Percentiles rank a stretch among this genome's conserved stretches.
Evolutionary conservation across 2,888 invertebrate species (phyloP).

Genomic region (Pterostichus madidus): DNA sequence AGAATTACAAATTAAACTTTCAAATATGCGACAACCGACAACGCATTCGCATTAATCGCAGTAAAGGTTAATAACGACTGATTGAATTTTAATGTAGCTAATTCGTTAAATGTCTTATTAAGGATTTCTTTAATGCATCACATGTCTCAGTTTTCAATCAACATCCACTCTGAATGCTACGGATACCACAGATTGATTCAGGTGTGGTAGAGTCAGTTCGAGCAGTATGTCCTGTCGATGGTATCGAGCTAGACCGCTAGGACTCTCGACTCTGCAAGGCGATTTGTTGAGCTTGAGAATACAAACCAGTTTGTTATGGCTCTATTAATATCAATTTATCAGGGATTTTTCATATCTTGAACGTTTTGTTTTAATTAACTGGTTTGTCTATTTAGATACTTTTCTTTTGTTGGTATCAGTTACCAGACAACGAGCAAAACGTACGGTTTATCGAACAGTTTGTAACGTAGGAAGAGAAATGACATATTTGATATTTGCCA

Average conservation of each 20-base stretch:
- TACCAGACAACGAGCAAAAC: too few relatives aligned
- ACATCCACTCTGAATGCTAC: not conserved
- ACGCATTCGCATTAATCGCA: slow-evolving; percentile 23
- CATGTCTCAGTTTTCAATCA: slow-evolving; percentile 29
- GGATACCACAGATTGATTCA: slow-evolving; percentile 6
- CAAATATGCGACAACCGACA: slow-evolving; percentile 30
- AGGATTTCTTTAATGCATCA: slow-evolving; percentile 51
- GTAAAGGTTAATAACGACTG: slow-evolving; percentile 59
- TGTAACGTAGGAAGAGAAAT: too few relatives aligned
- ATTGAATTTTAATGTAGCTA: slow-evolving; percentile 64
- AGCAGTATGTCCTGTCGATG: not conserved
- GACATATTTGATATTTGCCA: too few relatives aligned
- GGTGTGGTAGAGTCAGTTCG: not conserved
- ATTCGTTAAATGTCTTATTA: slow-evolving; percentile 61
- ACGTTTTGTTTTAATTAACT: slow-evolving; percentile 44
- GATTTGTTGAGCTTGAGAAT: slow-evolving; percentile 10
- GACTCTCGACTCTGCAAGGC: not conserved
- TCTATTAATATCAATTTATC: slow-evolving; percentile 53
- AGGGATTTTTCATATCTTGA: slow-evolving; percentile 21
- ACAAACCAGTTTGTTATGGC: slow-evolving; percentile 48
- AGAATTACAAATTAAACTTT: slow-evolving; percentile 44
- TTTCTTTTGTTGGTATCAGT: slow-evolving; percentile 9
- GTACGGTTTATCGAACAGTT: too few relatives aligned
- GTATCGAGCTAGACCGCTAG: not conserved
- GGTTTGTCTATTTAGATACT: slow-evolving; percentile 38